phyloP scores from a whole-genome alignment of 2,113 vertebrate species.

The Riparia riparia region DNA sequence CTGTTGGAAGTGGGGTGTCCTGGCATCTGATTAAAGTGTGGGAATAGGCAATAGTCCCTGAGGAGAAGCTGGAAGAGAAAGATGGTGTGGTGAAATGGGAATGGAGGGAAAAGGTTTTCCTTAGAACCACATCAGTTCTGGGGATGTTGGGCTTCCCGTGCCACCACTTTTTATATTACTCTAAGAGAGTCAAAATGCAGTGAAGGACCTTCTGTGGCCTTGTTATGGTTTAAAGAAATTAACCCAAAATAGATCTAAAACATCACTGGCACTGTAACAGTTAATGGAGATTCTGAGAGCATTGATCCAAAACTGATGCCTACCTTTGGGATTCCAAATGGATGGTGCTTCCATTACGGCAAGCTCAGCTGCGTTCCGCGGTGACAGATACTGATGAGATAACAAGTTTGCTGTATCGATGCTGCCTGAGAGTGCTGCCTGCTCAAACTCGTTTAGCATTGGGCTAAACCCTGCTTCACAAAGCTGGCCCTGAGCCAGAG shows the following conservation, averaged over 20 bases:
- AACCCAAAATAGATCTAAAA: neutral
- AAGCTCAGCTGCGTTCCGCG: neutral
- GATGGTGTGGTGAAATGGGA: neutral
- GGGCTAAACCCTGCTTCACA: neutral
- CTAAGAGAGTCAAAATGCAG: neutral
- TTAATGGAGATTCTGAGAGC: slow-evolving; percentile 20
- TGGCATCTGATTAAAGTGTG: neutral
- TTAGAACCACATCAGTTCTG: neutral
- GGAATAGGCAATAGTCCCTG: neutral
- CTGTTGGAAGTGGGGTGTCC: rapidly evolving
- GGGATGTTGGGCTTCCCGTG: rapidly evolving
- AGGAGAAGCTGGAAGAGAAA: neutral
- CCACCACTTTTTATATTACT: neutral
- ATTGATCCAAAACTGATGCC: slow-evolving; percentile 21
- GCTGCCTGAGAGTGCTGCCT: neutral
- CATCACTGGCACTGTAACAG: neutral
- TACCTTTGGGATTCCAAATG: slow-evolving; percentile 52
- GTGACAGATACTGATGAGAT: slow-evolving; percentile 36
- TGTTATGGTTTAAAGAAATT: neutral
- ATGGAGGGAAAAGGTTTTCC: neutral
- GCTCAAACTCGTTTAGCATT: neutral
- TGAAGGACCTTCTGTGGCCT: neutral
- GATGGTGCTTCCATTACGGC: neutral
- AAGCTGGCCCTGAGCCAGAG: neutral
- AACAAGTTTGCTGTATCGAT: slow-evolving; percentile 15